Evolutionary conservation across 2,797 vertebrate species (phyloP), one percentile per base, ranked within the genome.

Genomic region (Hippopotamyrus pictus): DNA sequence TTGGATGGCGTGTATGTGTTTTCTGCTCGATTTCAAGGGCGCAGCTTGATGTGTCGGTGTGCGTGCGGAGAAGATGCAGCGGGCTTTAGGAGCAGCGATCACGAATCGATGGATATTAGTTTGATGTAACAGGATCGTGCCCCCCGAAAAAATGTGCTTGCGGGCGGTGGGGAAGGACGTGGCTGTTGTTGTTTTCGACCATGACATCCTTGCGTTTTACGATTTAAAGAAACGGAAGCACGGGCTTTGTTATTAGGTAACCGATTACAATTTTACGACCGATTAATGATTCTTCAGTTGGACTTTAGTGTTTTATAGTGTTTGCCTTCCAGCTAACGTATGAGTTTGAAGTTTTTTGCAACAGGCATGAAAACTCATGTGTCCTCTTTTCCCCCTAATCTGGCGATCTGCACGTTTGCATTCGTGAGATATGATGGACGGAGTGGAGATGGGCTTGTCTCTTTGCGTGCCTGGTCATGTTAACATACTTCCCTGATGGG

Each of bases 381-480:
- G 29, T 29, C 37, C 50, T 88, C 51, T 57, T 62, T 44, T 25
- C 11, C 62, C 65, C 65, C 29, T 29, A 59, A 8, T 83, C 62
- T 84, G 25, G 22, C 14, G 19, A 48, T 57, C 37, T 84, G 88
- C 3, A 48, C 62, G 79, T 89, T 89, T 84, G 79, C n/a, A 54
- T 41, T 83, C 37, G 57, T 89, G 53, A 46, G 53, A 17, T 46
- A 84, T 33, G 37, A 84, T 48, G 76, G 37, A 17, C 82, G 46
- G 48, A 46, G 46, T 48, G 76, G 53, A 8, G 37, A 41, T 41
- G 33, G 73, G 73, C 11, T 7, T 44, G 41, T 48, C 19, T 29
- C 53, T 5, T 19, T 54, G 88, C 53, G 19, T 88, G 88, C 88
- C 73, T 54, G 65, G 59, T 76, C 65, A 33, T 76, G 87, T 84